These are phyloP conservation scores for Condylura cristata DNA, from an alignment of 2,113 vertebrate species.

Conservation along the genomic window DNA sequence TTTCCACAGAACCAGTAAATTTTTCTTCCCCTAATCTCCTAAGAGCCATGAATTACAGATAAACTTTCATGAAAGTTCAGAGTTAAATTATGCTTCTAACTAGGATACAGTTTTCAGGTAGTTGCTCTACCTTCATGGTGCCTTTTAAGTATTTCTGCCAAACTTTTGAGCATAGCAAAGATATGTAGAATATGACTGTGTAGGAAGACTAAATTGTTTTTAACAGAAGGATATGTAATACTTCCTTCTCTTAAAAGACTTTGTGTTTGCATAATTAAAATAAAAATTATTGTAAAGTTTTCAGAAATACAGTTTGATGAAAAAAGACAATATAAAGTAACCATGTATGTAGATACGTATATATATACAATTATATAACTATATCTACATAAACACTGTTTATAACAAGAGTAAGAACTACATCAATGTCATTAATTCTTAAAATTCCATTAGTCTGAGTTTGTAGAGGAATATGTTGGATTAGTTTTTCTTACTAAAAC, in stretches of 20 bases:
- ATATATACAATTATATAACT: constrained; percentile 72
- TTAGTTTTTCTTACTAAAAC: constrained; percentile 22
- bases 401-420: constrained; percentile 46
- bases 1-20: constrained; percentile 46
- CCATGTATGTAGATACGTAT: constrained; percentile 68
- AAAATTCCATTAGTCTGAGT: constrained; percentile 31
- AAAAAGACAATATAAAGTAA: constrained; percentile 66
- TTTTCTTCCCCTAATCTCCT: constrained; percentile 51
- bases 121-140: background rate
- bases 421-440: constrained; percentile 37
- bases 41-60: constrained; percentile 42
- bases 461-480: background rate
- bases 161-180: background rate
- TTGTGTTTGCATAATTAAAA: constrained; percentile 59
- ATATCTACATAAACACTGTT: constrained; percentile 69
- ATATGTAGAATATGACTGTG: background rate
- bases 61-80: constrained; percentile 65
- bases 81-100: constrained; percentile 65
- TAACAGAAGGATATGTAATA: constrained; percentile 50
- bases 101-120: background rate
- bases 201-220: background rate
- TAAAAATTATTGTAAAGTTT: constrained; percentile 63
- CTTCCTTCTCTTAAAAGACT: constrained; percentile 51
- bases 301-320: constrained; percentile 71
- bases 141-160: constrained; percentile 61